Conservation (phyloP, 2,797 vertebrate genomes). For the Perodicticus potto region DNA sequence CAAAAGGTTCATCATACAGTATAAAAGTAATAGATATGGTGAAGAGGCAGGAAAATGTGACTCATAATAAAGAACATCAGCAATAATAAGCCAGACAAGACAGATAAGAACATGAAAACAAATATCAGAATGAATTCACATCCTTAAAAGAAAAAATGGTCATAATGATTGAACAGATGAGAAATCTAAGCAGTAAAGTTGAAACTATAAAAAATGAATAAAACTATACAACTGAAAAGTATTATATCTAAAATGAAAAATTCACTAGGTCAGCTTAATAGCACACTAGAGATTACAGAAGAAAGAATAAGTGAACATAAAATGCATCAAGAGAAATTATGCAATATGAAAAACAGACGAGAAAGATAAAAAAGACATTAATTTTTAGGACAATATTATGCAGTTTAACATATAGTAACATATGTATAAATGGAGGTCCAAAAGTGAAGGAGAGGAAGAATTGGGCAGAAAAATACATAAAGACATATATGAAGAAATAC, state of each 20-base stretch:
- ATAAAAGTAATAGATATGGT: not conserved
- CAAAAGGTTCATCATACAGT: not conserved
- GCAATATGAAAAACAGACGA: not conserved
- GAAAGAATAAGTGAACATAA: not conserved
- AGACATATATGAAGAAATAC: constrained; percentile 4
- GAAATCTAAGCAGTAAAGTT: constrained; percentile 5
- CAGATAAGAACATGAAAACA: not conserved
- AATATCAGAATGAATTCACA: not conserved
- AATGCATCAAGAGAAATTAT: not conserved
- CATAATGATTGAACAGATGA: not conserved
- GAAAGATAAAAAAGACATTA: not conserved
- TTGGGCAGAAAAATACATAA: not conserved
- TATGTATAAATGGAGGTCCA: not conserved
- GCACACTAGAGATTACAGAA: not conserved
- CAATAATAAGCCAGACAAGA: not conserved
- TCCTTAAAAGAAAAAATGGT: not conserved
- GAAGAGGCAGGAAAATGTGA: not conserved
- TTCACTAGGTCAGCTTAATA: not conserved
- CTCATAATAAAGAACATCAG: not conserved
- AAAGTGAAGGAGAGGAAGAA: not conserved
- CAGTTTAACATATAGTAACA: not conserved
- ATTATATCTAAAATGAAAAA: not conserved
- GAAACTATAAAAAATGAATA: constrained; percentile 1
- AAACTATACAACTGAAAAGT: constrained; percentile 15
- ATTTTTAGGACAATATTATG: not conserved